These are phyloP conservation scores for Pampus argenteus DNA, from an alignment of 2,797 vertebrate genomes.

Conservation along the genomic window DNA sequence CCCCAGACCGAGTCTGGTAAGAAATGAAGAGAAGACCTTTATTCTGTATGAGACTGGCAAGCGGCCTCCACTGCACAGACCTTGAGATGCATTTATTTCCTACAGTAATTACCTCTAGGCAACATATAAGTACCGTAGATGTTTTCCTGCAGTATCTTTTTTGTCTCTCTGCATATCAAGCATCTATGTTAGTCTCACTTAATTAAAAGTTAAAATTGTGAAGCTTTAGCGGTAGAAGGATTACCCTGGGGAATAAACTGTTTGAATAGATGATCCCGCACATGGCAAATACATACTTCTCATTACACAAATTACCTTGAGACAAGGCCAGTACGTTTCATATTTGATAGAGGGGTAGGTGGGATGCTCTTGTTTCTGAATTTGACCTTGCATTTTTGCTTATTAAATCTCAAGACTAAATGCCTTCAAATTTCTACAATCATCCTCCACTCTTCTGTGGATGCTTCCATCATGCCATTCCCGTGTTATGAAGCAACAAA, in stretches of 20 bases:
- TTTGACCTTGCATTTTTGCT: slow-evolving; percentile 57
- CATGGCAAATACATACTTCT: slow-evolving; percentile 53
- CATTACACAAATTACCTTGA: slow-evolving; percentile 63
- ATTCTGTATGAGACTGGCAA: slow-evolving; percentile 6
- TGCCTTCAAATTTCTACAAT: slow-evolving; percentile 40
- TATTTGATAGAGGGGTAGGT: slow-evolving; percentile 35
- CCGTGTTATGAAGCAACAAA: slow-evolving; percentile 26
- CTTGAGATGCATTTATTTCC: slow-evolving; percentile 37
- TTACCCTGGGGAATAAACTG: slow-evolving; percentile 1
- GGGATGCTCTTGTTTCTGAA: slow-evolving; percentile 48
- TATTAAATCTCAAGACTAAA: slow-evolving; percentile 45
- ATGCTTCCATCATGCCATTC: no score
- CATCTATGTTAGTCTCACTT: slow-evolving; percentile 8
- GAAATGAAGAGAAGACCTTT: background rate
- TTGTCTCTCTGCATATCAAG: slow-evolving; percentile 23
- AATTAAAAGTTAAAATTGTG: slow-evolving; percentile 36
- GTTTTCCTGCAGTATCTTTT: background rate
- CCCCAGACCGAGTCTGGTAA: slow-evolving; percentile 6
- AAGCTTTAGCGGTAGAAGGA: slow-evolving; percentile 28
- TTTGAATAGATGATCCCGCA: slow-evolving; percentile 43
- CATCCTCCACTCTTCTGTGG: slow-evolving; percentile 9
- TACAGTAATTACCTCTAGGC: slow-evolving; percentile 4
- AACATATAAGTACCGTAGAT: slow-evolving; percentile 23
- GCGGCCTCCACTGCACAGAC: slow-evolving; percentile 32
- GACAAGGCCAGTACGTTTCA: slow-evolving; percentile 57